A percentile compares a stretch with the other conserved stretches of the same genome.
phyloP scores from a whole-genome alignment of 2,113 vertebrate species.

The Xyliphius kryptos region DNA sequence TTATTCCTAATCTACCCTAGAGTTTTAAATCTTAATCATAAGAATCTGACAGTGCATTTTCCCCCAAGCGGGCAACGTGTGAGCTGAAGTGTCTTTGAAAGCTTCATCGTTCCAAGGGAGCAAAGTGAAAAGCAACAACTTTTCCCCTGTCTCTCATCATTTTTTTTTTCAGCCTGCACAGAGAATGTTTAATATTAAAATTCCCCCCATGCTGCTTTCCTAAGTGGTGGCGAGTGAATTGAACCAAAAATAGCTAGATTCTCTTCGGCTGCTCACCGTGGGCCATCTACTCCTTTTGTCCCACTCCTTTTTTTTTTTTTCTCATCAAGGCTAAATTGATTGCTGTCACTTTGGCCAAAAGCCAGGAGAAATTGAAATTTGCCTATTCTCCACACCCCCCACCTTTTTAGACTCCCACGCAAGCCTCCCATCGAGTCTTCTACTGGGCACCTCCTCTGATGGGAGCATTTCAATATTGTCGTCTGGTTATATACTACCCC shows the following conservation, averaged over 20 bases:
- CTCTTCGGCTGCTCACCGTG: constrained; percentile 28
- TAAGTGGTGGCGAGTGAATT: constrained; percentile 59
- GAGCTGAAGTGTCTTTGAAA: constrained; percentile 16
- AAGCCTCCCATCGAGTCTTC: constrained; percentile 34
- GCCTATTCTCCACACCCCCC: constrained; percentile 25
- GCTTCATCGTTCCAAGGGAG: not conserved
- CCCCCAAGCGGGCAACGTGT: too few species aligned
- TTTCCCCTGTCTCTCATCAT: not conserved
- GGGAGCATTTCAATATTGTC: constrained; percentile 4
- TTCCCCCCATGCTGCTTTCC: constrained; percentile 52
- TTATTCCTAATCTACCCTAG: too few species aligned
- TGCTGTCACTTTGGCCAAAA: constrained; percentile 55
- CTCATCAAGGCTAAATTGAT: constrained; percentile 63
- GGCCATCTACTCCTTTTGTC: constrained; percentile 65
- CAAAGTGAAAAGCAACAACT: not conserved
- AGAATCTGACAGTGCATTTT: constrained; percentile 9
- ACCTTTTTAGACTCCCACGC: constrained; percentile 22
- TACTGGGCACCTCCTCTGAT: constrained; percentile 23
- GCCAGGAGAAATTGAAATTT: constrained; percentile 58
- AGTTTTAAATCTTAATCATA: constrained; percentile 19
- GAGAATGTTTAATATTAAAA: constrained; percentile 54
- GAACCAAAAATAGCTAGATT: constrained; percentile 66
- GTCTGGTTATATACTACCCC: constrained; percentile 8
- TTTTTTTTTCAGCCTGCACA: constrained; percentile 23
- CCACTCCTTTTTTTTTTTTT: constrained; percentile 54